Evolutionary conservation across 2,888 invertebrate genomes (phyloP).

Genomic region (Nemotelus pantherinus): DNA sequence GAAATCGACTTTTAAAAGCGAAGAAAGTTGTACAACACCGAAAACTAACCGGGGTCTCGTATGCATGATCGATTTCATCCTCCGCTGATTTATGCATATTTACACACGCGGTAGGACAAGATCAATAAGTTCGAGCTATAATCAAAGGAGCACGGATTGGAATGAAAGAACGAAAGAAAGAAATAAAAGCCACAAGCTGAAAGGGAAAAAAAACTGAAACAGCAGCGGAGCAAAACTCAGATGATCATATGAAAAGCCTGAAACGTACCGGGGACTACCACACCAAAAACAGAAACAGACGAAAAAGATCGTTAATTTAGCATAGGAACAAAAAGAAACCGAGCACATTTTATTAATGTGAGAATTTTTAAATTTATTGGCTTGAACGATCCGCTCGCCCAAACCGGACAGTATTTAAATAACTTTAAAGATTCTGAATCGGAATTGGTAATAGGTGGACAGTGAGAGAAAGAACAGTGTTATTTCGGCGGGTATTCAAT

Average conservation of each 20-base stretch:
- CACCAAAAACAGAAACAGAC: not conserved
- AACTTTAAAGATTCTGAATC: constrained; percentile 21
- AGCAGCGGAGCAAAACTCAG: not conserved
- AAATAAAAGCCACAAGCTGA: not conserved
- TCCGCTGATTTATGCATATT: not conserved
- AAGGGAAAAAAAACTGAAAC: not conserved
- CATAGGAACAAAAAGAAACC: constrained; percentile 29
- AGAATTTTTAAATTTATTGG: constrained; percentile 59
- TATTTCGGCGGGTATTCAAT: not conserved
- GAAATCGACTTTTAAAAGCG: constrained; percentile 25
- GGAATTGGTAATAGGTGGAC: not conserved
- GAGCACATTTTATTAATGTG: constrained; percentile 57
- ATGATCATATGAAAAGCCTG: not conserved
- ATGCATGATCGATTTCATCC: constrained; percentile 10
- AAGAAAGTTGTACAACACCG: constrained; percentile 28
- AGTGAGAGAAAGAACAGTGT: constrained; percentile 9
- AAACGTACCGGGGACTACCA: not conserved
- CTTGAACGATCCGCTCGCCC: constrained; percentile 47
- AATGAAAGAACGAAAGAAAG: not conserved
- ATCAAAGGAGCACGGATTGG: not conserved
- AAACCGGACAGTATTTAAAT: constrained; percentile 33
- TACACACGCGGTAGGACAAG: not conserved
- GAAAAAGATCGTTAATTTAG: constrained; percentile 1
- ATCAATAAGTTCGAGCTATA: constrained; percentile 8
- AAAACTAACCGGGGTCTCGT: not conserved